Conservation (phyloP, 2,888 invertebrate species). For the Carabus problematicus region DNA sequence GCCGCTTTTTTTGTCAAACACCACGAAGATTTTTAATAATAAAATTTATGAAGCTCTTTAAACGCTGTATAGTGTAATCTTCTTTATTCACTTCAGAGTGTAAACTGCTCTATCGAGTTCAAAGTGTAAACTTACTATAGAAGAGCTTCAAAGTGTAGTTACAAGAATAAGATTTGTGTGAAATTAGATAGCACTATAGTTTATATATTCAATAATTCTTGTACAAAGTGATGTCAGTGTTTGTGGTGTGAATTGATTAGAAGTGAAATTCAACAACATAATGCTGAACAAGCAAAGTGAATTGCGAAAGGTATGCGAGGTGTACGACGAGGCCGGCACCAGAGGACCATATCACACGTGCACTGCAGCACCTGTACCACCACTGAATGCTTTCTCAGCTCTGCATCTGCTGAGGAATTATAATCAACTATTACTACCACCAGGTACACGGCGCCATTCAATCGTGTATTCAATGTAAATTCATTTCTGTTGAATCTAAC, state of each 20-base stretch:
- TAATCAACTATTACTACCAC: conserved; percentile 67
- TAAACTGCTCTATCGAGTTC: too few species aligned
- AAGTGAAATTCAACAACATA: background rate
- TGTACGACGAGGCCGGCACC: conserved; percentile 12
- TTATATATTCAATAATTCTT: background rate
- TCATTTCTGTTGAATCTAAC: too few species aligned
- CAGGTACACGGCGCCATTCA: conserved; percentile 65
- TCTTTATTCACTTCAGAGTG: too few species aligned
- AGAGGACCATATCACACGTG: conserved; percentile 40
- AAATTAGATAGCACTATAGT: conserved; percentile 4
- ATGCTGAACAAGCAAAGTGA: conserved; percentile 33
- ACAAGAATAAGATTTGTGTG: too few species aligned
- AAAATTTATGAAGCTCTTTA: too few species aligned
- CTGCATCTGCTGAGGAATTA: conserved; percentile 70
- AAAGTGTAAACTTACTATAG: too few species aligned
- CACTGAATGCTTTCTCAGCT: conserved; percentile 63
- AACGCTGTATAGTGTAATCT: too few species aligned
- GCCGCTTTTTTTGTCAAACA: conserved; percentile 1
- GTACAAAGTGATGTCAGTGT: conserved; percentile 5
- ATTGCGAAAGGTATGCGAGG: background rate
- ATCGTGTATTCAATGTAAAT: too few species aligned
- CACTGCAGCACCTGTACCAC: conserved; percentile 55
- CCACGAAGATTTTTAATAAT: too few species aligned
- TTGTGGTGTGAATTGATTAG: background rate
- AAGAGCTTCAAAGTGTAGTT: too few species aligned